Base-by-base conservation (phyloP, 2,797 vertebrate species). In the Syngnathus rostellatus region DNA sequence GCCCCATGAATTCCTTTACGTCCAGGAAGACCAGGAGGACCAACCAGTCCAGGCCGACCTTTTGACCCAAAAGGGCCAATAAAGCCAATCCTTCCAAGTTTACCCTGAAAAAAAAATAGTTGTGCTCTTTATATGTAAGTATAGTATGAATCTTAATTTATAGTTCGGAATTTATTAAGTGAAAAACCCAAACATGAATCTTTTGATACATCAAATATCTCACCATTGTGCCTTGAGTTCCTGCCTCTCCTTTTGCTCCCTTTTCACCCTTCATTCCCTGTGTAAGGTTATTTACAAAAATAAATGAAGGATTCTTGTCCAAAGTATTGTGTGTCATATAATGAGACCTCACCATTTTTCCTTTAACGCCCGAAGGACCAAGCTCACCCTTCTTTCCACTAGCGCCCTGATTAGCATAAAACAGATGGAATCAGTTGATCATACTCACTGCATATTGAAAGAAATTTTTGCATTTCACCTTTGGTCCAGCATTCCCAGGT, bases 211-310 rank as follows among this genome's bases (percentile, higher is more conserved):
- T 43, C 3, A 70, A 63, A 39, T 48, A 2, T 67, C 55, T 80
- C 71, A 92, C 91, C 72, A 54, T 51, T 73, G 51, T 63, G n/a
- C 90, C 88, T 71, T n/a, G 73, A 60, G 39, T 8, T 63, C 88
- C 89, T 57, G 71, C 16, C 11, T 88, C 81, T 75, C 89, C 91
- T 69, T 86, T 89, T 39, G 55, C 64, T 38, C 89, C 89, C 11
- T 2, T 82, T 53, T 66, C 39, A 16, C 89, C 88, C 77, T 39
- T 67, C 58, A 62, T 8, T 8, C 89, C 89, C 91, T 92, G 71
- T 11, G 31, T 69, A 77, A n/a, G 50, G 11, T 41, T 65, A 6
- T 55, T 41, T 41, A 65, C 31, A n/a, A 51, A 50, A 63, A 23
- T 45, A 6, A 62, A 45, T 62, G 4, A 45, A 31, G n/a, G 38